phyloP scores from a whole-genome alignment of 1,140 invertebrate genomes.

The Sitobion miscanthi region DNA sequence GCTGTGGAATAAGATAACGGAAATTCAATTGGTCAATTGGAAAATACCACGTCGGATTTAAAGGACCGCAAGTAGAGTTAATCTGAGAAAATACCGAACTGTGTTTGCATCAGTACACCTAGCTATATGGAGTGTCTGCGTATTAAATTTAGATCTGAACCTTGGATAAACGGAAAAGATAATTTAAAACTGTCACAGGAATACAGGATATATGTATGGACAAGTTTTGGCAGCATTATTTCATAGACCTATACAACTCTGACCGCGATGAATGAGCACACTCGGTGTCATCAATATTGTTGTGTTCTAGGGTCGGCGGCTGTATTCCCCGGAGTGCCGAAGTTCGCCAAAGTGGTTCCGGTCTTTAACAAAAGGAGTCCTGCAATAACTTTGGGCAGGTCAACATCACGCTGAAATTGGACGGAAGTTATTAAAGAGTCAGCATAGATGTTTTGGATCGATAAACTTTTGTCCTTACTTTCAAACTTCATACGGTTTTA shows the following conservation, averaged over 20 bases:
- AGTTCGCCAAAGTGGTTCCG: slow-evolving; percentile 31
- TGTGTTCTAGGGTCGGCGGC: not conserved
- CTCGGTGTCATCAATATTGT: slow-evolving; percentile 18
- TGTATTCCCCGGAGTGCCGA: not conserved
- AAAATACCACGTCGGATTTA: not conserved
- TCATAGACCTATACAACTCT: not conserved
- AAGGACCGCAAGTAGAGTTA: not conserved
- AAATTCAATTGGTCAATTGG: not conserved
- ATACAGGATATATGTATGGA: not conserved
- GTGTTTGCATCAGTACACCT: not conserved
- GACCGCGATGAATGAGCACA: not conserved
- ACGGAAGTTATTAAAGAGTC: slow-evolving; percentile 29
- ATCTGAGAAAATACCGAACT: not conserved
- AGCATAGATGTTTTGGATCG: not conserved
- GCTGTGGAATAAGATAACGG: slow-evolving; percentile 27
- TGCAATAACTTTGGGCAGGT: slow-evolving; percentile 35
- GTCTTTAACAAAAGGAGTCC: slow-evolving; percentile 34
- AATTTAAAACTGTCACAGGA: not conserved
- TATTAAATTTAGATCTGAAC: not conserved
- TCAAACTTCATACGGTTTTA: not conserved
- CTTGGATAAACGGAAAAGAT: not conserved
- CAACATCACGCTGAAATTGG: slow-evolving; percentile 18
- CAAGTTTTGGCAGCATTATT: not conserved
- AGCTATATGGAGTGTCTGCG: not conserved
- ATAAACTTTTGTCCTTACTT: not conserved